Evolutionary conservation across 2,113 vertebrate species (phyloP), one percentile per base, ranked within the genome.

Genomic region (Nyctereutes procyonoides): DNA sequence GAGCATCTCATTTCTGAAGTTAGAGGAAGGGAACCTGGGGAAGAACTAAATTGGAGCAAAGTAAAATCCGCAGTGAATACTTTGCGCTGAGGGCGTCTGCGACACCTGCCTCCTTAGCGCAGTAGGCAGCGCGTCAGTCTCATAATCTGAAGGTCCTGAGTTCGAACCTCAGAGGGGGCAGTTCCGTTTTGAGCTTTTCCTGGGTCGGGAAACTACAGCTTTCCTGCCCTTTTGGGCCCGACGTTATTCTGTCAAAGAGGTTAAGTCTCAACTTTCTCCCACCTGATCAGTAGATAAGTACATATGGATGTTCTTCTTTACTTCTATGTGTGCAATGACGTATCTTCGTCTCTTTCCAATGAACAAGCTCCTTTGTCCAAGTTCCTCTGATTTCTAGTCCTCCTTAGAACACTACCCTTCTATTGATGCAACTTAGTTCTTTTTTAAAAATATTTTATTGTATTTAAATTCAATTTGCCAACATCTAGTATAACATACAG

Each of bases 41-140:
- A 0, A 3, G 2, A 67, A 19, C 1, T 0, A 58, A 5, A 0
- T 9, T 1, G 16, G 55, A 17, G 0, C 16, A 28, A 60, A 35
- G 16, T 35, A 28, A 32, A 48, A 43, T 5, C 6, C 4, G 4
- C 10, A 4, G 35, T 2, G 93, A 93, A 85, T 32, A 0, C 0
- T 0, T 0, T 0, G 0, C 5, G 11, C 5, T 0, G 0, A 14
- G 0, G 0, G 0, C 0, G 0, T 0, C 0, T 0, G 0, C 0
- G 0, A 0, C 0, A 10, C 0, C 1, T 53, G 93, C 98, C 96
- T 97, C 95, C 96, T 97, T 97, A 97, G 97, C 96, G 96, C 97
- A 97, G 97, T 89, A 96, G 97, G 97, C 96, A 98, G 94, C 96
- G 95, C 93, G 88, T 98, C 94, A 96, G 97, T 96, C 97, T 97